Base-by-base conservation (phyloP, 1,140 invertebrate species). In the Trichonephila inaurata region DNA sequence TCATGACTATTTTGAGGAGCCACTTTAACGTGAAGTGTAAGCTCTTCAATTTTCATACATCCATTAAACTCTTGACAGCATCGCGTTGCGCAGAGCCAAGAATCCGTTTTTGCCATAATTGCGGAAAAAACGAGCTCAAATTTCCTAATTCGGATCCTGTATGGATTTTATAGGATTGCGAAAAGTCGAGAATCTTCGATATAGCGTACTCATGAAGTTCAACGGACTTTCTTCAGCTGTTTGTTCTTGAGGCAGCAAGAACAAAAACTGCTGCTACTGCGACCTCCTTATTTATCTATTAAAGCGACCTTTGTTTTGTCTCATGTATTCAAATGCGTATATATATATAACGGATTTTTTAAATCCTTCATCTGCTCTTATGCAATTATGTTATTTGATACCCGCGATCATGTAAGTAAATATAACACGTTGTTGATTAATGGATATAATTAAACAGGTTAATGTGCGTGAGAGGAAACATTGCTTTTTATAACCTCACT, bases 1-100 rank as follows among this genome's bases (percentile, higher is more conserved):
- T 93, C 92, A 93, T 64, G 92, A 40, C 92, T 93, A 93, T 93
- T 93, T 93, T 89, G 92, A 93, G 92, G 92, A 93, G 85, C 58
- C 86, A 93, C 92, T 93, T 93, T 60, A 81, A 51, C 16, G 28
- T 93, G 85, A 93, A 93, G 92, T 88, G 86, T 89, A 62, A 86
- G 40, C 82, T 93, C 92, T 93, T 92, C 91, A 92, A 86, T 92
- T 88, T 93, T 93, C 92, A 82, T 93, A 82, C 60, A 88, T 93
- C 83, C 86, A 93, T 93, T 93, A 93, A 89, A 88, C 92, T 28
- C 92, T 93, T 88, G 92, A 93, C 64, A 93, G 40, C 58, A 58
- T 28, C 60, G 61, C 90, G 51, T 85, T 81, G 28, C 21, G 28
- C 40, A 2, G 60, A 12, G 62, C 60, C 40, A 88, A 44, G 24